Base-by-base conservation (phyloP, 2,113 vertebrate genomes). In the Nanorana parkeri region DNA sequence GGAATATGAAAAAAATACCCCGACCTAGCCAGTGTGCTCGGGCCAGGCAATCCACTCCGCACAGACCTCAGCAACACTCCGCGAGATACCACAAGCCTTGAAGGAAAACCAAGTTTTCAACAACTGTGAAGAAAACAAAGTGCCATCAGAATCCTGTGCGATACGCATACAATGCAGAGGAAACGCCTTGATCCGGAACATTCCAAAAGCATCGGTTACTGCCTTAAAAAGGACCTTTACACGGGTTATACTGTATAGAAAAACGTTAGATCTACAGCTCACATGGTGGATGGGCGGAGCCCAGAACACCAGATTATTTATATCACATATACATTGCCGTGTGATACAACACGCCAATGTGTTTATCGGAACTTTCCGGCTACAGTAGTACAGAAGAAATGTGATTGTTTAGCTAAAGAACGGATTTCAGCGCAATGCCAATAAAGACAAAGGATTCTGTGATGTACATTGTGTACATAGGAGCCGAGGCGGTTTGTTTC, bases 1-100 rank as follows among this genome's bases (percentile, higher is more conserved):
- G 72, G 92, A 94, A 80, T 96, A 93, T 68, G 95, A 97, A 89
- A 91, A 84, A 73, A 89, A 91, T 80, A 87, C 28, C 3, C 51
- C 63, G 28, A 83, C 80, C 17, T 83, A 83, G n/a, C 26, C 24
- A 8, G 29, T 21, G 2, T 11, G 16, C 23, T 21, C 0, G 54
- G 2, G 5, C 19, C 7, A 54, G 10, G 63, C 32, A 26, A 66
- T n/a, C 24, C 24, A 28, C 54, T n/a, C 41, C 68, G 26, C 17
- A 68, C 26, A 20, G 55, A 36, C 23, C 23, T 32, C 1, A n/a
- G 28, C 51, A 10, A 23, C 72, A 64, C 36, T 29, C 10, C 16
- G 28, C 6, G 11, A 1, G 23, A 28, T 2, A 20, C 16, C 10
- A 29, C 21, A 56, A 63, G 29, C 32, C n/a, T 23, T 21, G 1